phyloP scores from a whole-genome alignment of 2,888 invertebrate species.

The Caenorhabditis wallacei region DNA sequence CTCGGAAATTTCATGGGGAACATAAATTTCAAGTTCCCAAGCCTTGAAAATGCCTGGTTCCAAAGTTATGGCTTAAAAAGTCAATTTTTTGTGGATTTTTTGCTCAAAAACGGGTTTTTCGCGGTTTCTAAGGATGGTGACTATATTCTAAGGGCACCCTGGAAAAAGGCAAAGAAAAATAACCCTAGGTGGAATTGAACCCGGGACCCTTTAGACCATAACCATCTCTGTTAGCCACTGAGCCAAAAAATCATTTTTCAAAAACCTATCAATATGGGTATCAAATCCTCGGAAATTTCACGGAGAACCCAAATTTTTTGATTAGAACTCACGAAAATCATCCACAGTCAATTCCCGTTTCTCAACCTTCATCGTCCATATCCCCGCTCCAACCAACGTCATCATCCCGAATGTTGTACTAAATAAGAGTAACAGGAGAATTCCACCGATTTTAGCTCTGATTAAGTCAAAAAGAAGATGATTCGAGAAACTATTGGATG shows the following conservation, averaged over 20 bases:
- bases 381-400: neutral
- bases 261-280: neutral
- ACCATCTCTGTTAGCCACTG: constrained; percentile 1
- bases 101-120: too few species aligned
- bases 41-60: neutral
- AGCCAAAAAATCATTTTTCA: neutral
- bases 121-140: too few species aligned
- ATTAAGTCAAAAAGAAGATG: neutral
- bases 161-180: neutral
- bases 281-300: neutral
- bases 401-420: constrained; percentile 15
- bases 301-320: neutral
- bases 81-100: too few species aligned
- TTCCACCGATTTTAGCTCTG: neutral
- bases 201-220: neutral
- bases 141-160: too few species aligned
- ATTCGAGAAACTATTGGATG: constrained; percentile 18
- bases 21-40: neutral
- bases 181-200: neutral
- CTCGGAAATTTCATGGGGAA: constrained; percentile 3
- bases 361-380: constrained; percentile 1
- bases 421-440: neutral
- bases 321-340: constrained; percentile 4
- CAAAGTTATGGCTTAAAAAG: too few species aligned
- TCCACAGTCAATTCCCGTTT: neutral